phyloP scores from a whole-genome alignment of 1,140 invertebrate genomes.

The Andricus grossulariae region DNA sequence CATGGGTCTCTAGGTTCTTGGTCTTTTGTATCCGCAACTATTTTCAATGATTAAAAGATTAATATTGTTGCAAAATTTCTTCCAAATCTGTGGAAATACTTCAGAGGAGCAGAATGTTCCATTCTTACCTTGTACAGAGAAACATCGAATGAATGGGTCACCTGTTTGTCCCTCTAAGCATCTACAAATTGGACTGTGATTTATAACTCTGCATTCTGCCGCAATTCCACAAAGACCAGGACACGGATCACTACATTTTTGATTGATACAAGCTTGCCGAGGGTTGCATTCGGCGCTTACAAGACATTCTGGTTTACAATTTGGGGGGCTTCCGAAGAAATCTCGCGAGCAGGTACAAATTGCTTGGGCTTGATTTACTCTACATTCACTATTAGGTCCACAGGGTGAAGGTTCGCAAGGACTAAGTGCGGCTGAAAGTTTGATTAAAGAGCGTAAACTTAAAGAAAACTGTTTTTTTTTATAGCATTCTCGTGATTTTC shows the following conservation, averaged over 20 bases:
- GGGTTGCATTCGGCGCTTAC: conserved; percentile 76
- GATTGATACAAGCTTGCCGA: conserved; percentile 75
- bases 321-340: conserved; percentile 77
- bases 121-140: conserved; percentile 58
- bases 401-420: conserved; percentile 77
- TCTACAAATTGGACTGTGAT: conserved; percentile 78
- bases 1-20: conserved; percentile 72
- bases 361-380: conserved; percentile 68
- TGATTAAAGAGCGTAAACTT: conserved; percentile 63
- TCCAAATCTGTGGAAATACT: conserved; percentile 35
- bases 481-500: neutral
- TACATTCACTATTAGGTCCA: conserved; percentile 75
- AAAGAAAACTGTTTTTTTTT: conserved; percentile 19
- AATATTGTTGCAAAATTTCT: neutral
- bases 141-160: conserved; percentile 70
- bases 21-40: conserved; percentile 41
- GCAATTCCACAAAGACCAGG: conserved; percentile 76
- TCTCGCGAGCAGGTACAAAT: conserved; percentile 75
- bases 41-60: conserved; percentile 40
- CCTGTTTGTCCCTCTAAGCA: conserved; percentile 77
- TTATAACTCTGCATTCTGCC: conserved; percentile 76
- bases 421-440: conserved; percentile 59
- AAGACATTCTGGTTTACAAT: conserved; percentile 76
- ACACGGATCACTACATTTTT: conserved; percentile 77
- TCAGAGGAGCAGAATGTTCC: conserved; percentile 42